Percentiles rank a stretch among this genome's conserved stretches.
Conservation (phyloP, 2,888 invertebrate genomes). For the Dolichomitus sp. region DNA sequence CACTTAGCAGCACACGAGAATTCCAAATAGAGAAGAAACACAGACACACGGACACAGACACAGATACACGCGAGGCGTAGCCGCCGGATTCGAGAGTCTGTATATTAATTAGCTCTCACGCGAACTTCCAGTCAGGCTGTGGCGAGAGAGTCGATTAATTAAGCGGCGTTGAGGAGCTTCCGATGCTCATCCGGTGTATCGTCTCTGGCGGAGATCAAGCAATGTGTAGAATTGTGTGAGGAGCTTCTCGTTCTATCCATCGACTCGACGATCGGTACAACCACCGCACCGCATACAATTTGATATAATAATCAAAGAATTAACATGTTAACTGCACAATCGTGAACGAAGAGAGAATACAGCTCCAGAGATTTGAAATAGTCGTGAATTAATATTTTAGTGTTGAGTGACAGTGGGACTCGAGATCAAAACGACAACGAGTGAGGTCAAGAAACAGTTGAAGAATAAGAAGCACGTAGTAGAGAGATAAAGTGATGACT, state of each 20-base stretch:
- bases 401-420: background rate
- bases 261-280: background rate
- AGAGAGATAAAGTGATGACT: background rate
- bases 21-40: background rate
- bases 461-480: constrained; percentile 10
- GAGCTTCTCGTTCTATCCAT: background rate
- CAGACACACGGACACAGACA: background rate
- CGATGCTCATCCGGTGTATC: constrained; percentile 21
- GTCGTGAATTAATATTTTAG: background rate
- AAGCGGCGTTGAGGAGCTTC: constrained; percentile 26
- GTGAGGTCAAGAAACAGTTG: background rate
- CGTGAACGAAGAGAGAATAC: background rate
- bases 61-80: background rate
- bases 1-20: background rate
- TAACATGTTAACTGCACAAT: background rate
- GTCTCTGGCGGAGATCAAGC: constrained; percentile 1
- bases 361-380: background rate
- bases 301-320: background rate
- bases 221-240: constrained; percentile 28
- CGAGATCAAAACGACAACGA: background rate
- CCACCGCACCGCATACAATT: background rate
- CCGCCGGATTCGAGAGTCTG: background rate
- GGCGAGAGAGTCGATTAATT: constrained; percentile 47
- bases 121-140: constrained; percentile 34
- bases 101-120: constrained; percentile 34